Conservation (phyloP, 2,113 vertebrate species). For the Hippoglossus stenolepis region DNA sequence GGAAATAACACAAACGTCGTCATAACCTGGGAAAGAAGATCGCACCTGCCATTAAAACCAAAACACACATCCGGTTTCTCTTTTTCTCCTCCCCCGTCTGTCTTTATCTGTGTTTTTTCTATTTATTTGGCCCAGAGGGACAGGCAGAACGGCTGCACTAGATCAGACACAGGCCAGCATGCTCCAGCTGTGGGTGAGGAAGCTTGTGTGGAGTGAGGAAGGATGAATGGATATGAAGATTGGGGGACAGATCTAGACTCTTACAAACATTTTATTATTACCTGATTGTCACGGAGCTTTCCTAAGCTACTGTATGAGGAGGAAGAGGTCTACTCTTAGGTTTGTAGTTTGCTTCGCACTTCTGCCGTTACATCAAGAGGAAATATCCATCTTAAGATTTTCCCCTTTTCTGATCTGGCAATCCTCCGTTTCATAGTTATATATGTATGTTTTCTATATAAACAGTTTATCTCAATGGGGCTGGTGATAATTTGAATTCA, state of each 20-base stretch:
- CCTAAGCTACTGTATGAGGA: constrained; percentile 38
- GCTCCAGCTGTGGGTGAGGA: constrained; percentile 12
- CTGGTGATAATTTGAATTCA: constrained; percentile 19
- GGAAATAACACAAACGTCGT: constrained; percentile 71
- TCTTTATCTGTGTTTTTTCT: constrained; percentile 61
- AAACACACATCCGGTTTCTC: constrained; percentile 65
- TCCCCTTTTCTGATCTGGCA: constrained; percentile 27
- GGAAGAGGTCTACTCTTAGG: constrained; percentile 2
- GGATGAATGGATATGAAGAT: constrained; percentile 40
- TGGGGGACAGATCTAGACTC: constrained; percentile 33
- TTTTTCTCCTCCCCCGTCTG: constrained; percentile 39
- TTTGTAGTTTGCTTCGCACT: constrained; percentile 40
- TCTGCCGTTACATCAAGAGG: constrained; percentile 37
- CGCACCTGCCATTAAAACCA: constrained; percentile 74
- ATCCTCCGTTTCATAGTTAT: constrained; percentile 23
- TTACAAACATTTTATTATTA: constrained; percentile 38
- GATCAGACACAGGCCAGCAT: constrained; percentile 35
- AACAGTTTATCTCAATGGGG: constrained; percentile 37
- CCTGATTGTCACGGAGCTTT: constrained; percentile 29
- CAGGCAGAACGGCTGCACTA: constrained; percentile 34
- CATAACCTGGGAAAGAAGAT: constrained; percentile 80
- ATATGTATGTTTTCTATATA: constrained; percentile 23
- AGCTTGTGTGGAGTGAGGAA: constrained; percentile 32
- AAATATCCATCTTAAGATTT: constrained; percentile 28
- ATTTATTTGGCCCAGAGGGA: constrained; percentile 77